Evolutionary conservation across 1,140 invertebrate species (phyloP).

Genomic region (Aradophagus sp.): DNA sequence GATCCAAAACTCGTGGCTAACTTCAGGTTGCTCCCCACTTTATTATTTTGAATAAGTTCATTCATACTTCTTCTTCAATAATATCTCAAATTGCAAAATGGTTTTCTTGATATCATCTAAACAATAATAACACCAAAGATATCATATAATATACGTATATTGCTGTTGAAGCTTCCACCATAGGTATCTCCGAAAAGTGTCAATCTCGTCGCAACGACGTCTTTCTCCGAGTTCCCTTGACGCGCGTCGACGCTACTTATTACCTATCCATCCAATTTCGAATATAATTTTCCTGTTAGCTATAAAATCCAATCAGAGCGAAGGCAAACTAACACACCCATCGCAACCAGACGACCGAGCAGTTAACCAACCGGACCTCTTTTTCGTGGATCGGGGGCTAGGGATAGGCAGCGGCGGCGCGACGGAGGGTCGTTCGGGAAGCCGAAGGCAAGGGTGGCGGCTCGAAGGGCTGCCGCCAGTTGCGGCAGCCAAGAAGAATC

Average conservation of each 20-base stretch:
- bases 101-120: no score
- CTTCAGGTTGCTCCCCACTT: no score
- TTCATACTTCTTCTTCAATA: no score
- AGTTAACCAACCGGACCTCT: constrained; percentile 58
- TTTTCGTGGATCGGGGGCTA: constrained; percentile 39
- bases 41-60: no score
- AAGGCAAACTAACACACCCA: constrained; percentile 60
- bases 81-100: no score
- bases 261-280: constrained; percentile 70
- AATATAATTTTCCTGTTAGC: constrained; percentile 76
- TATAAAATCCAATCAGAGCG: constrained; percentile 72
- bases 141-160: no score
- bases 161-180: no score
- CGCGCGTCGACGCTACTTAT: constrained; percentile 49
- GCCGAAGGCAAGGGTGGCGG: constrained; percentile 41
- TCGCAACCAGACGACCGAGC: constrained; percentile 50
- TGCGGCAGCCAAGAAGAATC: constrained; percentile 55
- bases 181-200: no score
- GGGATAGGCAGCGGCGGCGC: constrained; percentile 43
- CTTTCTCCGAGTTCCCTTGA: no score
- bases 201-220: no score
- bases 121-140: no score
- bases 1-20: no score
- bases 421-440: constrained; percentile 42
- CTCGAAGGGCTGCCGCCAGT: constrained; percentile 48